These are phyloP conservation scores for Ceraclea dissimilis DNA, from an alignment of 2,888 invertebrate genomes.

Conservation along the genomic window DNA sequence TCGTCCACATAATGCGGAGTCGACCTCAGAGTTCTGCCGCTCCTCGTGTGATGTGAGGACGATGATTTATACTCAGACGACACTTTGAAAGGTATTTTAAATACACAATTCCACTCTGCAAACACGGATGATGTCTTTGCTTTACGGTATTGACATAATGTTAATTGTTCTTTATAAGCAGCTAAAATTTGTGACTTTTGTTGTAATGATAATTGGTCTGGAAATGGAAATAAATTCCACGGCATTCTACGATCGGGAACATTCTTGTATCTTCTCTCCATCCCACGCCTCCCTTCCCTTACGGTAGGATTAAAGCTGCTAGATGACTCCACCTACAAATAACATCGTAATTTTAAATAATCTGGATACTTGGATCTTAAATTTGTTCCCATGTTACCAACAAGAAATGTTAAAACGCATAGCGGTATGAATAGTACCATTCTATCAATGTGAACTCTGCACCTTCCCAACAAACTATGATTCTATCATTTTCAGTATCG, in stretches of 20 bases:
- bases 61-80: conserved; percentile 9
- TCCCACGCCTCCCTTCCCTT: conserved; percentile 9
- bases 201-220: conserved; percentile 18
- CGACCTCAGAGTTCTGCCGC: conserved; percentile 19
- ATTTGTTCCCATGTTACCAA: too few relatives aligned
- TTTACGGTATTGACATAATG: conserved; percentile 20
- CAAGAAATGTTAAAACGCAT: too few relatives aligned
- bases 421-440: too few relatives aligned
- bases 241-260: conserved; percentile 22
- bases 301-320: neutral
- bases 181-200: conserved; percentile 17
- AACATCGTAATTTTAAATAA: neutral
- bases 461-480: too few relatives aligned
- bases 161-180: conserved; percentile 21
- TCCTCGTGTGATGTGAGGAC: conserved; percentile 19
- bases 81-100: conserved; percentile 14
- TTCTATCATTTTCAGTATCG: too few relatives aligned
- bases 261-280: conserved; percentile 20
- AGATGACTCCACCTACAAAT: neutral
- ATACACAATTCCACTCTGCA: conserved; percentile 20
- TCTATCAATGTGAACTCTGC: too few relatives aligned
- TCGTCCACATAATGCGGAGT: conserved; percentile 22
- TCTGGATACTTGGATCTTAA: neutral
- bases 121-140: conserved; percentile 19
- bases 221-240: conserved; percentile 22